Evolutionary conservation across 2,888 invertebrate genomes (phyloP).

Genomic region (Labia minor): DNA sequence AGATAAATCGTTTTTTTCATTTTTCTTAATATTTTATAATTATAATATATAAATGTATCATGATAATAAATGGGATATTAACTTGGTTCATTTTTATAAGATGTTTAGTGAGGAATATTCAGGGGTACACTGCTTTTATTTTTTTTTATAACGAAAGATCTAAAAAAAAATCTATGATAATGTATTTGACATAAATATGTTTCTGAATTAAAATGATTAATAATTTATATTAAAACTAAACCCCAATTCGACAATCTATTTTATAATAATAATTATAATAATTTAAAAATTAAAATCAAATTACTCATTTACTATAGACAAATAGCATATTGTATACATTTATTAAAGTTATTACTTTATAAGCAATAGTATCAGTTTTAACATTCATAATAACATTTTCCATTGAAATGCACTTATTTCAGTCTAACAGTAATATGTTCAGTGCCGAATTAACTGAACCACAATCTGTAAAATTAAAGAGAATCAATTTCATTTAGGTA

Average conservation of each 20-base stretch:
- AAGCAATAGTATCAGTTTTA: constrained; percentile 1
- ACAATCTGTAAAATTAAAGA: constrained; percentile 5
- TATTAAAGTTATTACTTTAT: constrained; percentile 13
- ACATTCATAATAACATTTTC: constrained; percentile 13
- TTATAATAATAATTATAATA: background rate
- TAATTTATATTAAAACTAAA: background rate
- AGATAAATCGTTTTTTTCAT: too few species aligned
- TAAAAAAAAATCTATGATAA: constrained; percentile 4
- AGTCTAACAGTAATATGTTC: constrained; percentile 8
- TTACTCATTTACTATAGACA: background rate
- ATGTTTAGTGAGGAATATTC: background rate
- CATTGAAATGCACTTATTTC: constrained; percentile 13
- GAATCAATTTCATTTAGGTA: background rate
- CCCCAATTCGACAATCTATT: background rate
- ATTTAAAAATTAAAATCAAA: constrained; percentile 1
- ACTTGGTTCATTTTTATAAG: background rate
- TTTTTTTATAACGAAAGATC: background rate
- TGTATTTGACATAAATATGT: constrained; percentile 4
- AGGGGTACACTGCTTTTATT: background rate
- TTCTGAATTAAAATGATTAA: background rate
- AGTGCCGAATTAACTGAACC: constrained; percentile 1
- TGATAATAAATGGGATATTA: background rate
- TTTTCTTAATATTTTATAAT: too few species aligned
- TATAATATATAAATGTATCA: too few species aligned
- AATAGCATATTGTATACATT: constrained; percentile 13